Base-by-base conservation (phyloP, 2,888 invertebrate genomes). In the Trachelus iudaicus region DNA sequence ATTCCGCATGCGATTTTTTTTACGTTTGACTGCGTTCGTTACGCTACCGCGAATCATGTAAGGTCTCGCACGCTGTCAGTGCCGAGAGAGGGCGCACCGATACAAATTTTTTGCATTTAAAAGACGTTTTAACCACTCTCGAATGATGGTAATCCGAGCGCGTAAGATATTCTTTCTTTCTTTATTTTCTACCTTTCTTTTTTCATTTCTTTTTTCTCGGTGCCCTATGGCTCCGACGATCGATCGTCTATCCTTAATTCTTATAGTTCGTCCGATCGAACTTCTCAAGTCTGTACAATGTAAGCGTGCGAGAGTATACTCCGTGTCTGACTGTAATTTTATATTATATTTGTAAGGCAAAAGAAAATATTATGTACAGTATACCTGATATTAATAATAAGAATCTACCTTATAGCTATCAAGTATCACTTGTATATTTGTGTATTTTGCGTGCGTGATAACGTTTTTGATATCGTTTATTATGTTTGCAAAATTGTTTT, bases 301-400 rank as follows among this genome's bases (percentile, higher is more conserved):
- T 79, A 74, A 76, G 81, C 73, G 80, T 79, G 85, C 81, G 85
- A 81, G 84, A 85, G 86, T 86, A 89, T 84, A 89, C 87, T 89
- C 85, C 87, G 87, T 85, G 89, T 89, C 89, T 87, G 90, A 90
- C 88, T 90, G 91, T 90, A 90, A 90, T 91, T 91, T 91, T 90
- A 90, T 90, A 90, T 89, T 88, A 90, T 90, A 90, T 91, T 91
- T 90, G 87, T 90, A 90, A 90, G 90, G 87, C 86, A 88, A 83
- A 87, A 84, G 85, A 89, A 89, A 89, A 89, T 89, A 88, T 89
- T 89, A 89, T 90, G 89, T 90, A 90, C 89, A 89, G 90, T 86
- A 89, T 89, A 89, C 89, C 90, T 89, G 89, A 90, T 88, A 90
- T 89, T 89, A 89, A 90, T 89, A 89, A 89, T 88, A 90, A 89